Percentiles rank a stretch among this genome's conserved stretches.
Evolutionary conservation across 2,888 invertebrate genomes (phyloP).

Genomic region (Noctua pronuba): DNA sequence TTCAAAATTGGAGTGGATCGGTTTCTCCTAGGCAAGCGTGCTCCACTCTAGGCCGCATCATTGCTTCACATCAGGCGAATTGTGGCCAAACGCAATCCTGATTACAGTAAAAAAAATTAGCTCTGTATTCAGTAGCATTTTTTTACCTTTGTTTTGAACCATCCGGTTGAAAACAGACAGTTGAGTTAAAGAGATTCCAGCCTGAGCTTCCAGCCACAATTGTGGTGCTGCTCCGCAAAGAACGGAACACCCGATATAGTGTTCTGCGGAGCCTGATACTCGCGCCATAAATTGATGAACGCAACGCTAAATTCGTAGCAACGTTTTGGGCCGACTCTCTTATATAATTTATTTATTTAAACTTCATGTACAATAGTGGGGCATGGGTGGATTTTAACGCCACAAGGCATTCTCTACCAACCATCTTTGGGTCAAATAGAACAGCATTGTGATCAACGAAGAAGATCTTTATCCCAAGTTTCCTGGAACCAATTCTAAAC

Average conservation of each 20-base stretch:
- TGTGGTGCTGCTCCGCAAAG: neutral
- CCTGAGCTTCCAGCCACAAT: no score
- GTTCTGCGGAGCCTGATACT: neutral
- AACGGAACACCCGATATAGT: neutral
- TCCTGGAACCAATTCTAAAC: neutral
- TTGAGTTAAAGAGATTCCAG: neutral
- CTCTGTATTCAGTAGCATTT: neutral
- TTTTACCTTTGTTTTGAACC: neutral
- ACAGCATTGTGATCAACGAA: neutral
- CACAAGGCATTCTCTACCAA: neutral
- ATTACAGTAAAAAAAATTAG: no score
- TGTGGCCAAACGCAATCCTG: no score
- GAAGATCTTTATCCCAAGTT: neutral
- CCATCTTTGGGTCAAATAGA: neutral
- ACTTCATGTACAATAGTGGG: neutral
- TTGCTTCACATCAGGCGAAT: no score
- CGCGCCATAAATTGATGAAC: neutral
- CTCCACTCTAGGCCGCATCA: no score
- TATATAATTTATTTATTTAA: neutral
- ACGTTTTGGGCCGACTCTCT: neutral
- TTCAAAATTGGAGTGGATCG: no score
- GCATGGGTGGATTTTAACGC: neutral
- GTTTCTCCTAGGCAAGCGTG: no score
- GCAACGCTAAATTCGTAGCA: neutral
- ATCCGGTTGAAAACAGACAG: neutral